These are phyloP conservation scores for Pilophorus perplexus DNA, from an alignment of 2,888 invertebrate species.

Conservation along the genomic window DNA sequence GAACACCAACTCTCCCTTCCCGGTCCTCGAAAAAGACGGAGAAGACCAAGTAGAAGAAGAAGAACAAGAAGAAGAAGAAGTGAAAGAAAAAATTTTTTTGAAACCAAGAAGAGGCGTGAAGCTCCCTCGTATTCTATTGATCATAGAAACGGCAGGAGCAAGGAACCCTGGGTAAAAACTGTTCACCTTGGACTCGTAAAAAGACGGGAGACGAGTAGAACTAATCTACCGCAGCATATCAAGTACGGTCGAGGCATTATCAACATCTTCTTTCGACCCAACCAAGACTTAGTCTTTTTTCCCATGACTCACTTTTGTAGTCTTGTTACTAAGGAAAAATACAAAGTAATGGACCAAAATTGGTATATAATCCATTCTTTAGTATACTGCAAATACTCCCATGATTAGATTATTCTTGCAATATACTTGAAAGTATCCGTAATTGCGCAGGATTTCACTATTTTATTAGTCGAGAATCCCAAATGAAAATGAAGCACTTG, in stretches of 20 bases:
- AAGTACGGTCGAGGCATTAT: constrained; percentile 20
- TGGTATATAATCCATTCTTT: constrained; percentile 29
- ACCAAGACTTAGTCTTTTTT: not conserved
- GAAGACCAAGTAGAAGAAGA: too few relatives aligned
- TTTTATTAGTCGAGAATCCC: too few relatives aligned
- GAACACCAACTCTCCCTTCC: too few relatives aligned
- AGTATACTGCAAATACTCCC: constrained; percentile 30
- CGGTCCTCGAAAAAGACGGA: too few relatives aligned
- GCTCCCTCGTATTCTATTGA: too few relatives aligned
- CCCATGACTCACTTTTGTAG: not conserved
- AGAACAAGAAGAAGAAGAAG: too few relatives aligned
- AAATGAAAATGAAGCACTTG: too few relatives aligned
- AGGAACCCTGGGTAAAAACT: too few relatives aligned
- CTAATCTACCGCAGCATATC: constrained; percentile 33
- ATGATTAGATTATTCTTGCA: constrained; percentile 9
- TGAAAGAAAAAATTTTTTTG: too few relatives aligned
- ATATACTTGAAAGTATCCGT: constrained; percentile 7
- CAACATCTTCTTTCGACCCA: constrained; percentile 16
- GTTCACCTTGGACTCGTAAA: constrained; percentile 19
- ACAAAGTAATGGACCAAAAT: constrained; percentile 33
- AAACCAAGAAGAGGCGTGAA: too few relatives aligned
- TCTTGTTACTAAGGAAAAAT: constrained; percentile 15
- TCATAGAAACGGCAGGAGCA: too few relatives aligned
- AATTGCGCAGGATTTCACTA: constrained; percentile 1
- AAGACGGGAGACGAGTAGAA: constrained; percentile 12